Conservation (phyloP, 2,888 invertebrate genomes). For the Pocota personata region DNA sequence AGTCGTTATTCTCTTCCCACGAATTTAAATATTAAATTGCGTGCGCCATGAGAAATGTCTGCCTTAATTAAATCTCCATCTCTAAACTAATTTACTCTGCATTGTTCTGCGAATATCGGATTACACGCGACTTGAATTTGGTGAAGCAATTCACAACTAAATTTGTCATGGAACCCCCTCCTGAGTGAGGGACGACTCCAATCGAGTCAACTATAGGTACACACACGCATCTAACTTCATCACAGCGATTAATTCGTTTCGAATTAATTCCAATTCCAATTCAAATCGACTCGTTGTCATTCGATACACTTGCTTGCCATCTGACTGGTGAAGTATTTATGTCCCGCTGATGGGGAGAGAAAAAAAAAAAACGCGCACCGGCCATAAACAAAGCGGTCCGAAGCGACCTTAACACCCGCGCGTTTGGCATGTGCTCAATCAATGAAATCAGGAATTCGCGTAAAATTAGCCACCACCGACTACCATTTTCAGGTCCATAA, state of each 20-base stretch:
- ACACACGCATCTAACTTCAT: not conserved
- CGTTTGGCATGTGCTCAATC: constrained; percentile 1
- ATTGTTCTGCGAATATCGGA: constrained; percentile 63
- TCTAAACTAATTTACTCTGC: constrained; percentile 37
- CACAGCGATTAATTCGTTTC: constrained; percentile 35
- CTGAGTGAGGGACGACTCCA: not conserved
- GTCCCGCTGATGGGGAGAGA: not conserved
- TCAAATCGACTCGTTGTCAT: constrained; percentile 53
- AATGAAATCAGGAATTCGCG: not conserved
- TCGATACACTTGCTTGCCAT: constrained; percentile 24
- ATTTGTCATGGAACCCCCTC: constrained; percentile 22
- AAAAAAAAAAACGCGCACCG: not conserved
- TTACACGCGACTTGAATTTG: constrained; percentile 33
- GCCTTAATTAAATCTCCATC: constrained; percentile 23
- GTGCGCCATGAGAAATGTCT: constrained; percentile 19
- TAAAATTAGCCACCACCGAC: not conserved
- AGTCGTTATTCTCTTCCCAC: not conserved
- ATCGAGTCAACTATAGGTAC: not conserved
- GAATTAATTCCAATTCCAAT: constrained; percentile 50
- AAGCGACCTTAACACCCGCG: constrained; percentile 27
- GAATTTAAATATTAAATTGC: constrained; percentile 59
- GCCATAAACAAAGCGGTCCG: not conserved
- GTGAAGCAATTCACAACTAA: constrained; percentile 25
- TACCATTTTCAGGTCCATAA: not conserved
- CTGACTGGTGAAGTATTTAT: constrained; percentile 36